phyloP scores from a whole-genome alignment of 2,797 vertebrate species.

The Siniperca obscura region DNA sequence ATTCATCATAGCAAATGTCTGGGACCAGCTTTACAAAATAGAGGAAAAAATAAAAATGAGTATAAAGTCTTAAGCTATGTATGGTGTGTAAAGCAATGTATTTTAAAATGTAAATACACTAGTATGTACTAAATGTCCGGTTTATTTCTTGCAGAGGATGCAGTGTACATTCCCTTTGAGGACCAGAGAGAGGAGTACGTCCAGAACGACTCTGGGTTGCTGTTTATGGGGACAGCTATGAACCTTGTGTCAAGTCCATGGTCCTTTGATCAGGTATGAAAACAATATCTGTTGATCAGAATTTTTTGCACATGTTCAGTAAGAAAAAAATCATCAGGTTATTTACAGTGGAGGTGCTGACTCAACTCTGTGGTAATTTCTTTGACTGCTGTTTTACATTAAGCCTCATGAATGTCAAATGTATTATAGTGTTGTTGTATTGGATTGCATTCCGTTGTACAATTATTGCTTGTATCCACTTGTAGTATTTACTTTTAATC shows the following conservation, averaged over 20 bases:
- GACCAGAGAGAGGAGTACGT: conserved; percentile 83
- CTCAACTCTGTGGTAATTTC: background rate
- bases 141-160: conserved; percentile 75
- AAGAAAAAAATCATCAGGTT: background rate
- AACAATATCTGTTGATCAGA: background rate
- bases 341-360: background rate
- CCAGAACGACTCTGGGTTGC: conserved; percentile 78
- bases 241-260: conserved; percentile 78
- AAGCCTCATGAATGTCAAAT: background rate
- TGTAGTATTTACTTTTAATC: background rate
- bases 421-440: background rate
- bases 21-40: background rate
- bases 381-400: background rate
- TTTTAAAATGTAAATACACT: background rate
- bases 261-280: conserved; percentile 85
- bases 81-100: background rate
- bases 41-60: background rate
- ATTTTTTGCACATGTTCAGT: background rate
- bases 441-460: background rate
- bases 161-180: conserved; percentile 79
- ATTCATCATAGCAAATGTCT: background rate
- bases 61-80: background rate
- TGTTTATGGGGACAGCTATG: conserved; percentile 80
- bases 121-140: background rate
- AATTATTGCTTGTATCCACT: background rate